Conservation (phyloP, 2,797 vertebrate species). For the Pangasius krempfi region DNA sequence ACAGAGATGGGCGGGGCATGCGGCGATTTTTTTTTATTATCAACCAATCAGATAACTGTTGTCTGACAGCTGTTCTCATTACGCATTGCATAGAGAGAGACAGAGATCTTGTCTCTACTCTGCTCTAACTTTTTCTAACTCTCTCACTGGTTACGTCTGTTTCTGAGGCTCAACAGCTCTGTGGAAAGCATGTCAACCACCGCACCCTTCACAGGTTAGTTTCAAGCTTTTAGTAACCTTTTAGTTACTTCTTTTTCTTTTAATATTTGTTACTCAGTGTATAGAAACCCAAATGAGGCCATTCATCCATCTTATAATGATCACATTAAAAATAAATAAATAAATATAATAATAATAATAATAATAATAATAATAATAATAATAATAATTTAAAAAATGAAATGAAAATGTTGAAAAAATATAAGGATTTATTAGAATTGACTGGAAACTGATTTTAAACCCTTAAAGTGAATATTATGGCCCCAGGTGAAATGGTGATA, state of each 20-base stretch:
- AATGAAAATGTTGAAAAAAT: too few species aligned
- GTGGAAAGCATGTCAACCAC: conserved; percentile 67
- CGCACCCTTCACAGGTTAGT: conserved; percentile 68
- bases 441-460: neutral
- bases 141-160: neutral
- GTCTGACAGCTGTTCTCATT: neutral
- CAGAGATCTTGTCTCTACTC: neutral
- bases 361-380: too few species aligned
- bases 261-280: neutral
- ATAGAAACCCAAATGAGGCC: neutral
- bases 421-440: neutral
- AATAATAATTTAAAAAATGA: too few species aligned
- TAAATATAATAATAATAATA: too few species aligned
- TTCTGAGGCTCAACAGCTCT: neutral
- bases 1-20: neutral
- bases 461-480: neutral
- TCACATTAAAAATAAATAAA: neutral
- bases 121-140: neutral
- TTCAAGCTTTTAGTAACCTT: too few species aligned
- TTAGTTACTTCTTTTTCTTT: neutral
- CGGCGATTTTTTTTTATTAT: neutral
- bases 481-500: neutral
- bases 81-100: neutral
- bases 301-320: neutral
- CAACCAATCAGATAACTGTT: neutral